phyloP scores from a whole-genome alignment of 53 echinoderm and acorn worm genomes.

The Arbacia lixula region DNA sequence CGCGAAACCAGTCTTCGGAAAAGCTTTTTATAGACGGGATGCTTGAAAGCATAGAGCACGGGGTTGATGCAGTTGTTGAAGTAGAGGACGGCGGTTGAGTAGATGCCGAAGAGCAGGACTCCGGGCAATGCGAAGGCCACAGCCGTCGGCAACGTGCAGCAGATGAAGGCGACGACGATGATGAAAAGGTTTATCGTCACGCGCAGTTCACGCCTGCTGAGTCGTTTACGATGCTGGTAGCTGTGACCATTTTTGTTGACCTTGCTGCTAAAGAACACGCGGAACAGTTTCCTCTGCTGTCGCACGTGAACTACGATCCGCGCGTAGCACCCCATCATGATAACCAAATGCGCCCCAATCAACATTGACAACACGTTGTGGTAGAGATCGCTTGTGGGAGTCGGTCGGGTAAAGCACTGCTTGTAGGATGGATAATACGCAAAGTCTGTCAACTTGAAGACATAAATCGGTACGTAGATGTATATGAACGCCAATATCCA shows the following conservation, averaged over 20 bases:
- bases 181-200: constrained; percentile 48
- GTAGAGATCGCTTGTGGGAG: constrained; percentile 15
- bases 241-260: too few relatives aligned
- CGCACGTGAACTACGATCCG: constrained; percentile 16
- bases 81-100: constrained; percentile 47
- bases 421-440: constrained; percentile 45
- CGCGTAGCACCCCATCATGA: constrained; percentile 24
- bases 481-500: constrained; percentile 32
- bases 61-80: constrained; percentile 53
- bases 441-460: constrained; percentile 6
- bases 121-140: constrained; percentile 31
- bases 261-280: constrained; percentile 1
- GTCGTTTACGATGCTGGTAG: constrained; percentile 7
- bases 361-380: constrained; percentile 24
- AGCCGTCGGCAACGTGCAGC: constrained; percentile 35
- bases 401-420: constrained; percentile 33
- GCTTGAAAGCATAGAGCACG: constrained; percentile 39
- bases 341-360: constrained; percentile 8
- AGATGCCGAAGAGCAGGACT: constrained; percentile 1
- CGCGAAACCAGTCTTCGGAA: background rate
- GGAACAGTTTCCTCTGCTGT: constrained; percentile 8
- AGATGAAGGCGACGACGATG: constrained; percentile 48
- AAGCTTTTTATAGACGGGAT: constrained; percentile 30
- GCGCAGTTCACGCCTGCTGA: constrained; percentile 7
- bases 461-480: constrained; percentile 36